Evolutionary conservation across 2,888 invertebrate species (phyloP), one percentile per base, ranked within the genome.

Genomic region (Monopis laevigella): DNA sequence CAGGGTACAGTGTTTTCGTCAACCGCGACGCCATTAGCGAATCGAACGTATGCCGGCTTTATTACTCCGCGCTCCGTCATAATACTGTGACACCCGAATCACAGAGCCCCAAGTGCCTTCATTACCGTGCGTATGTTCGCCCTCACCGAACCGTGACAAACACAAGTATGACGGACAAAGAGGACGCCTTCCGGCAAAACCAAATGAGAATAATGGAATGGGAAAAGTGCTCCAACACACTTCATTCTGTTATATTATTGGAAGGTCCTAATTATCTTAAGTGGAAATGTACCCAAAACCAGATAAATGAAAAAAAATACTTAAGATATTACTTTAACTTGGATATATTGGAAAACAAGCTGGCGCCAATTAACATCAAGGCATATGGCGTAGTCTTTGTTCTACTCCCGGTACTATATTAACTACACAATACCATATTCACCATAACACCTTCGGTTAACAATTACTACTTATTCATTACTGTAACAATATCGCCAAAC

Each of bases 121-220:
- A 77, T 78, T 77, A 77, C 60, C 47, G 58, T 69, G 63, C 77
- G 73, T 71, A 71, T 69, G 77, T 63, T 36, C 36, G 32, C 32
- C 14, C 36, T 19, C 13, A 36, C 21, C 12, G 21, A 16, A 36
- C 36, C 21, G 36, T 36, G 36, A 36, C 36, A 21, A 21, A 36
- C 19, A 16, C 21, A 18, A 36, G 21, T 36, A 32, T 17, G 5
- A 21, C 19, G 16, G 13, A 36, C 36, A 36, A 21, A 19, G 36
- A 36, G 5, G 19, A 21, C 11, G 36, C 36, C 36, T 36, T 36
- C 36, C 36, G 36, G 36, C 36, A 12, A 36, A 21, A 21, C 21
- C n/a, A 36, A 32, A 17, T 32, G 32, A 17, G 32, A 32, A 4
- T 32, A 17, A 17, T 32, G 16, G 14, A 29, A n/a, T 30, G n/a